Conservation (phyloP, 2,113 vertebrate genomes). For the Hystrix brachyura region DNA sequence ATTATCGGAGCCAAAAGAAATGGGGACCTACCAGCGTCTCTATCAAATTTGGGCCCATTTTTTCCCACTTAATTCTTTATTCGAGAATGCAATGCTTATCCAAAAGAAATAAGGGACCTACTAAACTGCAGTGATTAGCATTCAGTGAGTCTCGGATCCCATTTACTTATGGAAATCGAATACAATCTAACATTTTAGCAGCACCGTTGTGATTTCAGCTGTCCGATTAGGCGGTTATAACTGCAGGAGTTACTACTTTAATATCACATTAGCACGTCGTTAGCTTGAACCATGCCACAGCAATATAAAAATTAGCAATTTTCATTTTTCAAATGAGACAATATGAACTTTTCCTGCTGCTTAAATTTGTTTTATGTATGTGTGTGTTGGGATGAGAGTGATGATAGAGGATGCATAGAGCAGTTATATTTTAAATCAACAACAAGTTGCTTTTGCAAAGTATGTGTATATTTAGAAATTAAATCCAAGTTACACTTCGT, state of each 20-base stretch:
- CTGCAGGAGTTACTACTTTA: slow-evolving; percentile 70
- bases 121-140: slow-evolving; percentile 67
- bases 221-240: slow-evolving; percentile 29
- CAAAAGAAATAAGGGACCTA: slow-evolving; percentile 72
- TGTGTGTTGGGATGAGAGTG: background rate
- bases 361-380: slow-evolving; percentile 46
- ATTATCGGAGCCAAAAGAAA: slow-evolving; percentile 69
- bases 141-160: slow-evolving; percentile 62
- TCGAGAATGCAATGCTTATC: slow-evolving; percentile 71
- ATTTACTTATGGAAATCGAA: slow-evolving; percentile 75
- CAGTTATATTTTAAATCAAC: slow-evolving; percentile 65
- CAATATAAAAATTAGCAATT: slow-evolving; percentile 66
- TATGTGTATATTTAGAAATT: slow-evolving; percentile 50
- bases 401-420: background rate
- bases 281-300: slow-evolving; percentile 59
- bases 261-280: slow-evolving; percentile 69
- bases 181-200: slow-evolving; percentile 62
- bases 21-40: slow-evolving; percentile 51
- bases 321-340: slow-evolving; percentile 75
- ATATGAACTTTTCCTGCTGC: slow-evolving; percentile 65
- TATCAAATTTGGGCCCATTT: slow-evolving; percentile 56
- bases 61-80: slow-evolving; percentile 62
- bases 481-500: background rate
- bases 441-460: slow-evolving; percentile 31
- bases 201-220: slow-evolving; percentile 60